phyloP scores from a whole-genome alignment of 1,140 invertebrate species.

The Drosophila kanapiae region DNA sequence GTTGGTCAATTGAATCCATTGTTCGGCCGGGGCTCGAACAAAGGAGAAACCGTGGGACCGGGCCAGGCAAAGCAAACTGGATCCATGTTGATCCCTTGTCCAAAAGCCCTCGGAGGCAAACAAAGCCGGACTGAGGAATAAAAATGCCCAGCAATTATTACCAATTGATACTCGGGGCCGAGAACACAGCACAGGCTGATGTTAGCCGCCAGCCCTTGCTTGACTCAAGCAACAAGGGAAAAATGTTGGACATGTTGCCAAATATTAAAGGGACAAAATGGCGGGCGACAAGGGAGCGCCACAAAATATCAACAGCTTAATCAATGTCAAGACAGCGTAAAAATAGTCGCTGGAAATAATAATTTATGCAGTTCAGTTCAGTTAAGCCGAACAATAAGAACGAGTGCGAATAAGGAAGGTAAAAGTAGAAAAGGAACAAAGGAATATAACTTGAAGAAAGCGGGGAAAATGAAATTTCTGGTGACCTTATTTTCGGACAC shows the following conservation, averaged over 20 bases:
- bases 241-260: conserved; percentile 34
- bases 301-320: conserved; percentile 69
- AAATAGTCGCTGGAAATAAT: conserved; percentile 70
- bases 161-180: conserved; percentile 55
- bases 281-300: conserved; percentile 18
- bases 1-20: conserved; percentile 51
- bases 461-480: conserved; percentile 12
- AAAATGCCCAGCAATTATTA: conserved; percentile 67
- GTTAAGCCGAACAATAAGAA: conserved; percentile 51
- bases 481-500: conserved; percentile 22
- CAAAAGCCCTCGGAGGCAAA: conserved; percentile 43
- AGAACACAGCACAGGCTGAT: conserved; percentile 28
- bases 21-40: conserved; percentile 16
- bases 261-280: conserved; percentile 25
- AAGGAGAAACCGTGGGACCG: conserved; percentile 8
- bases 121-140: conserved; percentile 43
- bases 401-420: conserved; percentile 5
- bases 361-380: conserved; percentile 75
- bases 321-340: conserved; percentile 67
- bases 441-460: not conserved
- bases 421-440: conserved; percentile 7
- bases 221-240: conserved; percentile 20
- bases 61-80: conserved; percentile 24
- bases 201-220: not conserved
- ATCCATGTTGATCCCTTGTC: conserved; percentile 44